phyloP scores from a whole-genome alignment of 2,113 vertebrate species.

The Prietella phreatophila region DNA sequence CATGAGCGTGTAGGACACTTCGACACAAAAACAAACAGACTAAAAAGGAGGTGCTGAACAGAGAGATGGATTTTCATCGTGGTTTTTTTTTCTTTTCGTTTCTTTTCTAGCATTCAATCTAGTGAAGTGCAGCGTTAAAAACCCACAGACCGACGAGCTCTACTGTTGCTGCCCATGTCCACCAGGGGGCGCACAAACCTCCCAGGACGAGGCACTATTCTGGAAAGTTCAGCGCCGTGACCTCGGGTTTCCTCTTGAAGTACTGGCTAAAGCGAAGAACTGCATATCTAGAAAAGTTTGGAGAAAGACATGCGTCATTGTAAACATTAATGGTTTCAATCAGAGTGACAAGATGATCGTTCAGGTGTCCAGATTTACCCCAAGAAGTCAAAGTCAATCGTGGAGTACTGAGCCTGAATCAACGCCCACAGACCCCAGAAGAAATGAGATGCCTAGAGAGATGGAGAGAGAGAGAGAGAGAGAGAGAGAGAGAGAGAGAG shows the following conservation, averaged over 20 bases:
- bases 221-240: slow-evolving; percentile 79
- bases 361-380: slow-evolving; percentile 76
- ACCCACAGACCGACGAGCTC: slow-evolving; percentile 22
- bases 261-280: slow-evolving; percentile 94
- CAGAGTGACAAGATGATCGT: neutral
- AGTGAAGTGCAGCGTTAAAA: slow-evolving; percentile 11
- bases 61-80: neutral
- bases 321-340: neutral
- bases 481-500: slow-evolving; percentile 44
- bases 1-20: slow-evolving; percentile 5
- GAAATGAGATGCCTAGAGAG: slow-evolving; percentile 91
- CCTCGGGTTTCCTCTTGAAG: slow-evolving; percentile 95
- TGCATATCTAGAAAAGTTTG: slow-evolving; percentile 79
- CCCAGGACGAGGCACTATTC: slow-evolving; percentile 69
- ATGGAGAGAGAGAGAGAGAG: slow-evolving; percentile 31
- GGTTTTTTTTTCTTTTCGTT: slow-evolving; percentile 3
- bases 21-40: neutral
- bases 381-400: slow-evolving; percentile 96
- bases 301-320: neutral
- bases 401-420: slow-evolving; percentile 96
- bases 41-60: slow-evolving; percentile 30
- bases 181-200: slow-evolving; percentile 50
- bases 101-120: slow-evolving; percentile 34
- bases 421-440: slow-evolving; percentile 98
- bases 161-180: slow-evolving; percentile 43